Conservation (phyloP, 2,888 invertebrate species). For the Lobophora halterata region DNA sequence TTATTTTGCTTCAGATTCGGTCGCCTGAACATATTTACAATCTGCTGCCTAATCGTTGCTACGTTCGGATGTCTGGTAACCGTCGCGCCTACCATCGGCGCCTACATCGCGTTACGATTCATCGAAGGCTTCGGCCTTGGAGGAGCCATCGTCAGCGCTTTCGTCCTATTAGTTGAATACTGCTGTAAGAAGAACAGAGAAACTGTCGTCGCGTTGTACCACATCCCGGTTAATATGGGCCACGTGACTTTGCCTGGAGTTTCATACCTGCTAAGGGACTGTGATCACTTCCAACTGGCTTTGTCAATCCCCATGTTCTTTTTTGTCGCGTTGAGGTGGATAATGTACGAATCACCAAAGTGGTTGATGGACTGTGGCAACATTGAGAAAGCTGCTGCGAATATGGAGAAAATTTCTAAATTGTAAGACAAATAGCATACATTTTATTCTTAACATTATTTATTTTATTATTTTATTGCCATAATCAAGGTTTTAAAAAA, state of each 20-base stretch:
- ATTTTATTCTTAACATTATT: too few species aligned
- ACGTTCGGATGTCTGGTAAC: slow-evolving; percentile 48
- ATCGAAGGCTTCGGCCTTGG: slow-evolving; percentile 60
- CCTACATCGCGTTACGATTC: slow-evolving; percentile 51
- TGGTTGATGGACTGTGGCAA: slow-evolving; percentile 60
- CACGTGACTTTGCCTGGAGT: slow-evolving; percentile 54
- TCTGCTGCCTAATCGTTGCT: slow-evolving; percentile 41
- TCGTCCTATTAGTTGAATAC: slow-evolving; percentile 58
- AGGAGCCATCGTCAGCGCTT: slow-evolving; percentile 58
- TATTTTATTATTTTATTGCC: not conserved
- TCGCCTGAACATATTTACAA: slow-evolving; percentile 44
- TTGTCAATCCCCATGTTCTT: slow-evolving; percentile 56
- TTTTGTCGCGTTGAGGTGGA: slow-evolving; percentile 39
- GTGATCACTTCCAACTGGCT: slow-evolving; percentile 53
- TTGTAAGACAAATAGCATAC: too few species aligned
- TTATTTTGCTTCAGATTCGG: slow-evolving; percentile 47
- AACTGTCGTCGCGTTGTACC: slow-evolving; percentile 52
- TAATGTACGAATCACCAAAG: slow-evolving; percentile 59
- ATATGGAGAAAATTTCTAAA: slow-evolving; percentile 51
- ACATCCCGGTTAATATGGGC: slow-evolving; percentile 57
- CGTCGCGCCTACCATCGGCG: slow-evolving; percentile 44
- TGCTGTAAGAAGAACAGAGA: slow-evolving; percentile 53
- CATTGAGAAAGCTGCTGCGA: slow-evolving; percentile 41
- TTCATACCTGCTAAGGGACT: slow-evolving; percentile 56
- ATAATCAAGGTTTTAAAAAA: too few species aligned